Base-by-base conservation (phyloP, 2,888 invertebrate species). In the Brachypalpus laphriformis region DNA sequence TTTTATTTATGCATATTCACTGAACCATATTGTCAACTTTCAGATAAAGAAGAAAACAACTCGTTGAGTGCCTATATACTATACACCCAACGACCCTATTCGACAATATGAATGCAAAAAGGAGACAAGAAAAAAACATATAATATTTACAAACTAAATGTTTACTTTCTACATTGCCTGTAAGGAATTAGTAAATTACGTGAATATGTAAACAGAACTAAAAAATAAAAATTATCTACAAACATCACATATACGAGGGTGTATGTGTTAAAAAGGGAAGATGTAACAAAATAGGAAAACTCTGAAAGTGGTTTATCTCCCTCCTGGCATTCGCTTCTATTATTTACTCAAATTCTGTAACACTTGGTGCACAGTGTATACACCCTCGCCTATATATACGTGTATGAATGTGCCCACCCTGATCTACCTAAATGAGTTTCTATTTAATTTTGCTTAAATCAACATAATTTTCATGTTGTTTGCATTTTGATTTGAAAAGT, bases 371-470 rank as follows among this genome's bases (percentile, higher is more conserved):
- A 80, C 65, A 65, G 28, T 40, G 57, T 54, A 49, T 37, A 65
- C 16, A 77, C 75, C 31, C 61, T 47, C 49, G 28, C 49, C 16
- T 28, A 37, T 45, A 5, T 45, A 18, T 63, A n/a, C n/a, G 18
- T 1, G 7, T 65, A 47, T 49, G 6, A 37, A 6, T 8, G 9
- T 18, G 37, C 31, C 59, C 66, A 72, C 80, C 63, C 71, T 72
- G 8, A 31, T 40, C 37, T 31, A 54, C 40, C 63, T 66, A 76
- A 81, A 81, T 81, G 81, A 76, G 81, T 85, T 85, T 76, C 71
- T 81, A 85, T 85, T 85, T 85, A 76, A 85, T 80, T 81, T 85
- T 81, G 85, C 85, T 81, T 85, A 81, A 81, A 85, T 81, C 81
- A 85, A 85, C 81, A 85, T 85, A 75, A 85, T 81, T 85, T 85